Evolutionary conservation across 1,140 invertebrate species (phyloP).

Genomic region (Cherax quadricarinatus): DNA sequence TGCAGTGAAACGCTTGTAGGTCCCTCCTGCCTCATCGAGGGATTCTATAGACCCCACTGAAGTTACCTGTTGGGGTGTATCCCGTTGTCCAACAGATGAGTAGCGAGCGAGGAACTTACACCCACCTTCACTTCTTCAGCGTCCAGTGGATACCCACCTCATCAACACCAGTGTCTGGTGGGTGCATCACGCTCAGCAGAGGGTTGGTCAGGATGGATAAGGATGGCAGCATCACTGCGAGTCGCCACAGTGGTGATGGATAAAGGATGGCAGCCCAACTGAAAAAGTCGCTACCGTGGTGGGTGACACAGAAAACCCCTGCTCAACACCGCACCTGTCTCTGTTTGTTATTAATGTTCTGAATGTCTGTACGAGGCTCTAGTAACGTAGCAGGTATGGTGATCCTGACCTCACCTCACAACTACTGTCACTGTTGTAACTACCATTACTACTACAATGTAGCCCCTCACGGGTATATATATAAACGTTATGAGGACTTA

Average conservation of each 20-base stretch:
- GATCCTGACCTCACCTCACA: constrained; percentile 43
- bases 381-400: constrained; percentile 60
- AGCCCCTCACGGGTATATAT: constrained; percentile 19
- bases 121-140: background rate
- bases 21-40: constrained; percentile 12
- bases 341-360: constrained; percentile 68
- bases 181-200: background rate
- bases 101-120: background rate
- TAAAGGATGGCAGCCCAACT: constrained; percentile 25
- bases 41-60: background rate
- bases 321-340: constrained; percentile 51
- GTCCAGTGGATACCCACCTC: constrained; percentile 16
- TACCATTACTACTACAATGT: constrained; percentile 42
- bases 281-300: constrained; percentile 2
- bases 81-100: background rate
- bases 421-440: constrained; percentile 46
- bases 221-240: background rate
- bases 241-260: constrained; percentile 23
- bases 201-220: background rate
- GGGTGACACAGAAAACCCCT: constrained; percentile 35
- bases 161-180: constrained; percentile 29
- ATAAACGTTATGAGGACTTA: constrained; percentile 10
- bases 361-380: constrained; percentile 68
- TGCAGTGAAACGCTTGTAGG: background rate
- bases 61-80: background rate